Base-by-base conservation (phyloP, 2,113 vertebrate genomes). In the Gambusia holbrooki region DNA sequence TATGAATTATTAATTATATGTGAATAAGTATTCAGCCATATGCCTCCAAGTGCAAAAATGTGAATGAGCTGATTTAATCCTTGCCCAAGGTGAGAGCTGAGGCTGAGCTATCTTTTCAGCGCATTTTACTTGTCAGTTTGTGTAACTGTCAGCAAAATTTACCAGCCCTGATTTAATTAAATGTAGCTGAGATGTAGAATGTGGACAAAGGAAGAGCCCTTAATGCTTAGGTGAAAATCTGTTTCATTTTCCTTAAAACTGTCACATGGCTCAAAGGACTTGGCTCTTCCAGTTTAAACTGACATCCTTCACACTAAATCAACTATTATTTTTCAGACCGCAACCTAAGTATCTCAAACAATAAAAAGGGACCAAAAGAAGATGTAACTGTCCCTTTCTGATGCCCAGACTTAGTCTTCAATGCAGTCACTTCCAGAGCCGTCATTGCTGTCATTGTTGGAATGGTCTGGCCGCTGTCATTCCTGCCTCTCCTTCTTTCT, bases 391-490 rank as follows among this genome's bases (percentile, higher is more conserved):
- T 11, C 10, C 30, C 64, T 66, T 73, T 81, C 29, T 72, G 66
- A 87, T 54, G 64, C 63, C 62, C 19, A 58, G 22, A 73, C 37
- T 7, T 45, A 11, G 3, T 25, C n/a, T 83, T 80, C 45, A 73
- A 63, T 64, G 65, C 62, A 54, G 65, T 78, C 68, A 37, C 33
- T 69, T 80, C 48, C 48, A 58, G 22, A 60, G 62, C 32, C 37
- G 73, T 74, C 82, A 58, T 58, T 78, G 67, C 74, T 87, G 76
- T 74, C 84, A 62, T 84, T 81, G 66, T 69, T 83, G 80, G 77
- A 90, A 75, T 54, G 81, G 69, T 75, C 82, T 65, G 66, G 63
- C 80, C 77, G 40, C 71, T 81, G 85, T 88, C 86, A 86, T 72
- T 80, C 79, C 86, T 77, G 80, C 70, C 25, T 77, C 76, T 76